Conservation (phyloP, 2,113 vertebrate genomes). For the Fulmarus glacialis region DNA sequence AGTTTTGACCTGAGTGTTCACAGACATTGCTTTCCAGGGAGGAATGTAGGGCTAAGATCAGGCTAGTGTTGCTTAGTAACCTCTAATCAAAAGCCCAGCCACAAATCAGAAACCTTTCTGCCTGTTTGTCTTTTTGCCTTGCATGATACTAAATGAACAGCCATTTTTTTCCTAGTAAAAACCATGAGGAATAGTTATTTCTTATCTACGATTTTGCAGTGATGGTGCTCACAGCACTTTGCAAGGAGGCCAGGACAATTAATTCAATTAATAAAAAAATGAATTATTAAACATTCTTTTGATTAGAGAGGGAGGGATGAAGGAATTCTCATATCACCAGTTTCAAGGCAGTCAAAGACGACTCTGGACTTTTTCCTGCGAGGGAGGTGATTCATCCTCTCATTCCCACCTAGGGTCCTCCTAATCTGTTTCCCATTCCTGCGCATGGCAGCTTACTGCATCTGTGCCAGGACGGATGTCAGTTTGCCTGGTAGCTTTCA, state of each 20-base stretch:
- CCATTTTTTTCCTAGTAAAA: not conserved
- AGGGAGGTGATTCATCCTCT: not conserved
- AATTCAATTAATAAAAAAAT: not conserved
- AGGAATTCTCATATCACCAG: not conserved
- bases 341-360: not conserved
- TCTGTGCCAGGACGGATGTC: not conserved
- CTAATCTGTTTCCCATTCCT: not conserved
- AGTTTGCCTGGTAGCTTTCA: not conserved
- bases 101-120: not conserved
- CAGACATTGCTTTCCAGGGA: conserved; percentile 1
- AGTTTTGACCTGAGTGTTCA: not conserved
- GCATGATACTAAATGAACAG: not conserved
- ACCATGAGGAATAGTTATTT: not conserved
- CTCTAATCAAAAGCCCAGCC: not conserved
- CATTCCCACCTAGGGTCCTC: not conserved
- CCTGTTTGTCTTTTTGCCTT: not conserved
- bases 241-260: not conserved
- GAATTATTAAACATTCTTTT: not conserved
- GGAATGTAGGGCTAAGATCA: not conserved
- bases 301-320: not conserved
- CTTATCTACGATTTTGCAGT: not conserved
- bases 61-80: conserved; percentile 10
- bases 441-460: not conserved
- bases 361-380: not conserved
- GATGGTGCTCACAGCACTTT: not conserved